Evolutionary conservation across 2,797 vertebrate species (phyloP).

Genomic region (Sebastes paucispinis): DNA sequence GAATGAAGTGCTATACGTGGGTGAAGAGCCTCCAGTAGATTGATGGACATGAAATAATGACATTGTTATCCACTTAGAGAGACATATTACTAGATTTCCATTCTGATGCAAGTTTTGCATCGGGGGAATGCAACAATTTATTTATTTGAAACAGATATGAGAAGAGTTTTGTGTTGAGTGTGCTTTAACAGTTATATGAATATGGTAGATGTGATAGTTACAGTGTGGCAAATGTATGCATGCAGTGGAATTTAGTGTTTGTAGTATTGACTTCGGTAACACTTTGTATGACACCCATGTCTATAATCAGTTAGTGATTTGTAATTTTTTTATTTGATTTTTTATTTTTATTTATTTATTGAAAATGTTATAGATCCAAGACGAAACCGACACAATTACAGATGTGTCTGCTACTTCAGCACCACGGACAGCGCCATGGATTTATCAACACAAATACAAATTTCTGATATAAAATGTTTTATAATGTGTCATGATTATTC

Average conservation of each 20-base stretch:
- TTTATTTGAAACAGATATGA: conserved; percentile 10
- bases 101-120: conserved; percentile 46
- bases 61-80: background rate
- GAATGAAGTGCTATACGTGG: background rate
- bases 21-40: background rate
- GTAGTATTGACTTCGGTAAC: background rate
- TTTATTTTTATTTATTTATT: too few relatives aligned
- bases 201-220: background rate
- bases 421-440: background rate
- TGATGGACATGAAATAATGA: background rate
- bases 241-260: background rate
- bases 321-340: background rate
- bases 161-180: background rate
- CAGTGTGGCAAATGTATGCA: background rate
- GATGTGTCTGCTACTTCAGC: background rate
- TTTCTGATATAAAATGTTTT: background rate
- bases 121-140: background rate
- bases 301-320: background rate
- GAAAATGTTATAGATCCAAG: background rate
- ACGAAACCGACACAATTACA: background rate
- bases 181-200: background rate
- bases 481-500: background rate
- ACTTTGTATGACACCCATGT: background rate
- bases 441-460: background rate
- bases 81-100: background rate